phyloP scores from a whole-genome alignment of 2,797 vertebrate species.

The Arctocebus calabarensis region DNA sequence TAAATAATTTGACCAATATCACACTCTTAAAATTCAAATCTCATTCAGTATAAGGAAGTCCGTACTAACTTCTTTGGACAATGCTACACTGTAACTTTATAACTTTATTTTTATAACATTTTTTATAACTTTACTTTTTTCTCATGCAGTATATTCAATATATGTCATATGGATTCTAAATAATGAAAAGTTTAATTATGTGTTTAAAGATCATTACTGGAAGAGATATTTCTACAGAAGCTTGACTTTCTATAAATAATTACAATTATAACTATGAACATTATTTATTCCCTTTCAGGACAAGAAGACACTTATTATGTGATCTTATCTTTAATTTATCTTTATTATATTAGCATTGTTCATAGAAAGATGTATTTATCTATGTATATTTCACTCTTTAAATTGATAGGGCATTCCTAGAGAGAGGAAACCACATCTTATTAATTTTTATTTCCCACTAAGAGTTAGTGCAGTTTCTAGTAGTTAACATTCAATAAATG shows the following conservation, averaged over 20 bases:
- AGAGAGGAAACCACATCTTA: neutral
- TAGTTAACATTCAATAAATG: neutral
- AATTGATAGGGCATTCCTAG: neutral
- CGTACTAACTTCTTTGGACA: neutral
- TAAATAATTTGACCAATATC: neutral
- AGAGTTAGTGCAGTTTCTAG: neutral
- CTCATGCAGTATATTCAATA: conserved; percentile 24
- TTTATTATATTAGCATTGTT: neutral
- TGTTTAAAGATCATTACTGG: conserved; percentile 37
- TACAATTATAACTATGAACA: conserved; percentile 9
- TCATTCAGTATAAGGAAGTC: neutral
- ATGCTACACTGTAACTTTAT: neutral
- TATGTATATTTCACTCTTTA: neutral
- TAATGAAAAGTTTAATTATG: conserved; percentile 56
- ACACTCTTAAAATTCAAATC: conserved; percentile 13
- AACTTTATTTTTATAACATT: neutral
- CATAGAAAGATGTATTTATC: neutral
- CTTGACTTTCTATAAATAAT: conserved; percentile 39
- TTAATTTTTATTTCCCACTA: neutral
- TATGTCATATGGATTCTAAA: conserved; percentile 15
- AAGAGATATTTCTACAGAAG: conserved; percentile 47
- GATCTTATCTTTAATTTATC: conserved; percentile 45
- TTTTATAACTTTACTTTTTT: neutral
- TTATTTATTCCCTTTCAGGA: conserved; percentile 14
- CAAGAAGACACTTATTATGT: neutral